phyloP scores from a whole-genome alignment of 30 jellyfish, hydroid and myxozoan species.

The Aurelia coerulea region DNA sequence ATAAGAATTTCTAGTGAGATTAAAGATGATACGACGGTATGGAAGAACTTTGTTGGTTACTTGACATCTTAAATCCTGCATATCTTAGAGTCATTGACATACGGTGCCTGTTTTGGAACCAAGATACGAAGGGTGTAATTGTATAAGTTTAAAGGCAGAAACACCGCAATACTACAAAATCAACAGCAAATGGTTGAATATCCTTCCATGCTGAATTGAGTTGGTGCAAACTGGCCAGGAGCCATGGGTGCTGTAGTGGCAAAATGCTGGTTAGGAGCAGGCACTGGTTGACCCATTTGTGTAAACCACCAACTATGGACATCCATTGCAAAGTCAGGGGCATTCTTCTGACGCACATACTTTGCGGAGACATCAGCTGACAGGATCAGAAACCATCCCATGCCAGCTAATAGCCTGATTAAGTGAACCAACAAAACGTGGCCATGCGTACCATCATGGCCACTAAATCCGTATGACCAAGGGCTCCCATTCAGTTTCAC shows the following conservation, averaged over 20 bases:
- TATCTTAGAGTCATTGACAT: no score
- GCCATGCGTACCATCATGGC: conserved; percentile 63
- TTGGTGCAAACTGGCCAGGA: conserved; percentile 9
- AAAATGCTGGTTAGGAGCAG: conserved; percentile 5
- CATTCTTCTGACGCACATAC: conserved; percentile 40
- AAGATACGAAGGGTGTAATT: no score
- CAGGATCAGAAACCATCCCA: conserved; percentile 65
- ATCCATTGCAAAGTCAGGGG: conserved; percentile 64
- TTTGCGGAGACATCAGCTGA: conserved; percentile 80
- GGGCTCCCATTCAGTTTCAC: conserved; percentile 62
- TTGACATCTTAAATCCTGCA: no score
- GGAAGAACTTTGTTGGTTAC: no score
- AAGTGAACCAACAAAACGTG: conserved; percentile 38
- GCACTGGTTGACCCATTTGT: not conserved
- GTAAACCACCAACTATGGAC: conserved; percentile 74
- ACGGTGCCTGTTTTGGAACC: no score
- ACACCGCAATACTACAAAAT: no score
- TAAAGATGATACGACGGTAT: no score
- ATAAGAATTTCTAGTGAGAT: no score
- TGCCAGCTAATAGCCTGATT: conserved; percentile 16
- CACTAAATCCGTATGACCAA: conserved; percentile 18
- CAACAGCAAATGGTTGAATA: not conserved
- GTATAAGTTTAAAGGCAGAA: no score
- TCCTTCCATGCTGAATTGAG: conserved; percentile 46
- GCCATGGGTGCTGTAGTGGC: conserved; percentile 25